A percentile compares a stretch with the other conserved stretches of the same genome.
These are phyloP conservation scores for Pygoscelis antarcticus DNA, from an alignment of 2,113 vertebrate species.

Conservation along the genomic window DNA sequence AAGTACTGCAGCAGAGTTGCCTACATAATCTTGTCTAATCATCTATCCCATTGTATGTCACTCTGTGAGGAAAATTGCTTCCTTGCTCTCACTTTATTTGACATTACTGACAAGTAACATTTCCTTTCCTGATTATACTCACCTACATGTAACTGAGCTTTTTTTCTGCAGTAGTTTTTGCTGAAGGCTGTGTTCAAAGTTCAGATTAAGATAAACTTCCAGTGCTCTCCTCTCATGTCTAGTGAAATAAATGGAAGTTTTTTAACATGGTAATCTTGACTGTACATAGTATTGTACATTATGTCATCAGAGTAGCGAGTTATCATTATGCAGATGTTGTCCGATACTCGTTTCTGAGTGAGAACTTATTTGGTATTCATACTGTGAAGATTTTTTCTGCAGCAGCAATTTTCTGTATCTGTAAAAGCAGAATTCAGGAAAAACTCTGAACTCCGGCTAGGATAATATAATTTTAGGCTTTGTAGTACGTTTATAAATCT, in stretches of 20 bases:
- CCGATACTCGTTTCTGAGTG: neutral
- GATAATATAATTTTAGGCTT: neutral
- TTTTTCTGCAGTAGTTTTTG: neutral
- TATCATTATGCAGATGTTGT: neutral
- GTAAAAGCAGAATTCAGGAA: neutral
- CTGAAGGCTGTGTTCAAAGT: neutral
- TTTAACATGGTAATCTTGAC: neutral
- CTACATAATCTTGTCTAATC: conserved; percentile 28
- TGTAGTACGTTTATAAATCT: neutral
- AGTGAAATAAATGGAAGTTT: neutral
- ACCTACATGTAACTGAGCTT: neutral
- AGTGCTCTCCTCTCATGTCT: neutral
- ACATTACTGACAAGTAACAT: conserved; percentile 10
- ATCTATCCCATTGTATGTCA: conserved; percentile 10
- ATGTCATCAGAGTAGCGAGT: neutral
- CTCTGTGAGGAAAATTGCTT: conserved; percentile 11
- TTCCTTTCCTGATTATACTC: conserved; percentile 57
- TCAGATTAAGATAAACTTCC: neutral
- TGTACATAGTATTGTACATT: neutral
- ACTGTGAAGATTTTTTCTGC: neutral
- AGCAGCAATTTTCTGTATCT: neutral
- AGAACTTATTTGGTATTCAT: neutral
- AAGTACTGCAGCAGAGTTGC: neutral
- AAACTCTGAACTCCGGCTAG: neutral
- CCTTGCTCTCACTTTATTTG: conserved; percentile 35